phyloP scores from a whole-genome alignment of 2,113 vertebrate species.

The Corythaeola cristata region DNA sequence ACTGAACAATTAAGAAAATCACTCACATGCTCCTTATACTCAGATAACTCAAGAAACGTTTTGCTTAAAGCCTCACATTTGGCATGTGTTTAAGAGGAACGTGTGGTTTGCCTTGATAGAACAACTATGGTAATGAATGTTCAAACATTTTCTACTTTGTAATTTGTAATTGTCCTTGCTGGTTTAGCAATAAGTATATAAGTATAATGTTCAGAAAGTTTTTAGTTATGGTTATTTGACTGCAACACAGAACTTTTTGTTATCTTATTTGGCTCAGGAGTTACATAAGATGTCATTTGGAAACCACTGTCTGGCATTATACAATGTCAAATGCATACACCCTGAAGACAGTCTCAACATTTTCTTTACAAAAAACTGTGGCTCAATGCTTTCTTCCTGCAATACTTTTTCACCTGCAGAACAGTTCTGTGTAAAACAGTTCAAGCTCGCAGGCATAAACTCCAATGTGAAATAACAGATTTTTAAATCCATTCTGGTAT shows the following conservation, averaged over 20 bases:
- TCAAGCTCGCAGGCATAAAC: not conserved
- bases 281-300: not conserved
- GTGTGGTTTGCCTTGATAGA: constrained; percentile 21
- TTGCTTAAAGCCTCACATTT: constrained; percentile 10
- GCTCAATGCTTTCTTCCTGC: not conserved
- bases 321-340: not conserved
- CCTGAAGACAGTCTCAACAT: not conserved
- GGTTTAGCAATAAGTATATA: constrained; percentile 19
- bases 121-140: constrained; percentile 17
- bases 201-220: not conserved
- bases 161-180: not conserved
- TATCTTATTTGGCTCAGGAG: not conserved
- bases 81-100: not conserved
- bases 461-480: not conserved
- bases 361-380: not conserved
- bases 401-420: not conserved
- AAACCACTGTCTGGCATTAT: not conserved
- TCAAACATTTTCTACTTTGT: not conserved
- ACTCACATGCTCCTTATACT: not conserved
- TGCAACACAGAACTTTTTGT: constrained; percentile 1
- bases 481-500: not conserved
- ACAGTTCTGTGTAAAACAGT: not conserved
- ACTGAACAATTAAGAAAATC: not conserved
- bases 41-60: not conserved
- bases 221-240: not conserved